Evolutionary conservation across 2,797 vertebrate genomes (phyloP), one percentile per base, ranked within the genome.

Genomic region (Gadopsis marmoratus): DNA sequence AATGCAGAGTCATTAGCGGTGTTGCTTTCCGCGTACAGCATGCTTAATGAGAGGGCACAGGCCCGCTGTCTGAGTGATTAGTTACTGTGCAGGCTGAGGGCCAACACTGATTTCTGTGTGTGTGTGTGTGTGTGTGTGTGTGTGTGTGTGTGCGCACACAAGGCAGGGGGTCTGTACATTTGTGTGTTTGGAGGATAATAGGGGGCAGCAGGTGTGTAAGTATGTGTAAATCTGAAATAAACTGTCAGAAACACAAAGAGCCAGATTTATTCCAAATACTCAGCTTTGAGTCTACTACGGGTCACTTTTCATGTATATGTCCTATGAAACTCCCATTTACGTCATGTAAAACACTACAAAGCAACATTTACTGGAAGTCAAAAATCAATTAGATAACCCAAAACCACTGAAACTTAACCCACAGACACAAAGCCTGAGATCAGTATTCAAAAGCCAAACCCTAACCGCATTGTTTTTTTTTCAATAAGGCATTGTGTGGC

Each of bases 21-120:
- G 86, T 76, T 88, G 76, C 81, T 91, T 87, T 91, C 85, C 82
- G 70, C 41, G 56, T 80, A 64, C 64, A 69, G 78, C 74, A 53
- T 75, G 78, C 72, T 89, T 90, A 90, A 90, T 89, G 74, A 84
- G 85, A 80, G 88, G 86, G 69, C 88, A 82, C 23, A 76, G 71
- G 79, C 72, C 74, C 35, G 63, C 90, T 83, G 82, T 82, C 81
- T 47, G 65, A 86, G 71, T 86, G 81, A 93, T 91, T 87, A 89
- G 81, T 90, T 82, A 80, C 81, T 31, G 79, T 62, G 72, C 43
- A 72, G 83, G 62, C 81, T 74, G 78, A 76, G 29, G 63, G 79
- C 72, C 74, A 82, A 60, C 31, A 43, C 45, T 74, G 64, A 82
- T 67, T 66, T 73, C 53, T 58, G 66, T 31, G 50, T 58, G 11